These are phyloP conservation scores for Argentina silus DNA, from an alignment of 2,797 vertebrate species.

Conservation along the genomic window DNA sequence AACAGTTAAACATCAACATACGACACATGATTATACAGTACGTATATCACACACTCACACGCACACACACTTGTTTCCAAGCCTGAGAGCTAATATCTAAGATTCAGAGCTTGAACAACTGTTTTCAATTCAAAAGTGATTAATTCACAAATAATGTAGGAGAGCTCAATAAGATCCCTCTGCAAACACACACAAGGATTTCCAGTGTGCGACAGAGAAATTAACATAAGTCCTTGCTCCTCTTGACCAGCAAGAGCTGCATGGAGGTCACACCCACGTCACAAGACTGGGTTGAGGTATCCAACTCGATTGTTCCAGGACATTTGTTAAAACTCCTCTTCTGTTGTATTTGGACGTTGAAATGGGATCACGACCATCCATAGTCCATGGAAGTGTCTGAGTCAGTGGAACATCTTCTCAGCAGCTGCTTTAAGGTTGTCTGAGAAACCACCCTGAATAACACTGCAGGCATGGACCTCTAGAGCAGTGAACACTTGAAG, in stretches of 20 bases:
- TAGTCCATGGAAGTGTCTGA: constrained; percentile 12
- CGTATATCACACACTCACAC: neutral
- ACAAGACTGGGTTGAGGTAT: constrained; percentile 37
- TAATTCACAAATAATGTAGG: constrained; percentile 1
- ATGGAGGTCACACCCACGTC: constrained; percentile 32
- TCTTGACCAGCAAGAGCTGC: constrained; percentile 41
- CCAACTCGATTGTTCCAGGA: constrained; percentile 21
- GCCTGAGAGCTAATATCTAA: constrained; percentile 38
- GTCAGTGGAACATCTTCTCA: no score
- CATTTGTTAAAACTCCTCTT: constrained; percentile 41
- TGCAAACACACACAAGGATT: constrained; percentile 35
- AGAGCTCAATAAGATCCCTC: constrained; percentile 35
- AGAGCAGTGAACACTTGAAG: constrained; percentile 94
- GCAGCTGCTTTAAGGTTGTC: constrained; percentile 33
- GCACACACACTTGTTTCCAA: neutral
- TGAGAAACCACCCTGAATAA: constrained; percentile 32
- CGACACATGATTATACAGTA: neutral
- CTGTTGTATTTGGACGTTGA: constrained; percentile 30
- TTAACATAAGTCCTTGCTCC: constrained; percentile 29
- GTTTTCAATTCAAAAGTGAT: constrained; percentile 1
- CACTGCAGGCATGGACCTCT: constrained; percentile 53
- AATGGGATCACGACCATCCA: constrained; percentile 32
- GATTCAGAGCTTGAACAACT: neutral
- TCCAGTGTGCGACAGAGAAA: constrained; percentile 10
- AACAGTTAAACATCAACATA: neutral